Percentiles rank a stretch among this genome's conserved stretches.
These are phyloP conservation scores for Coendou prehensilis DNA, from an alignment of 2,797 vertebrate genomes.

Conservation along the genomic window DNA sequence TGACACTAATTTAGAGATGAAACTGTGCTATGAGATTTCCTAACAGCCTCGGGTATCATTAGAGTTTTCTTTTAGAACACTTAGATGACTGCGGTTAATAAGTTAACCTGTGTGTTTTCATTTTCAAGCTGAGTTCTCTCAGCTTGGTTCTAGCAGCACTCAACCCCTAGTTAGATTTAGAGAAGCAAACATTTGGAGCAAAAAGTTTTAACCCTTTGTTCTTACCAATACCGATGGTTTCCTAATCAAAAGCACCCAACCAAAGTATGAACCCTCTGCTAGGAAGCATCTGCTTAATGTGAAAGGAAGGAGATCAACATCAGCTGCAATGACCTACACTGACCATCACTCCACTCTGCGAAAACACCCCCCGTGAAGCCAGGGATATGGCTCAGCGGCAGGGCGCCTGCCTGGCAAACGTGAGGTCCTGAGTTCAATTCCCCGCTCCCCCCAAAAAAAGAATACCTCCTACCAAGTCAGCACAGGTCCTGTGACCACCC, in stretches of 20 bases:
- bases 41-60: neutral
- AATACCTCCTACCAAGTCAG: neutral
- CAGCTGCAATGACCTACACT: fast-evolving
- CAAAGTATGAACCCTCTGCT: neutral
- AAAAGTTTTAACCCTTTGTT: neutral
- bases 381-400: too few relatives aligned
- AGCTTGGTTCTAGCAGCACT: neutral
- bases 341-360: fast-evolving
- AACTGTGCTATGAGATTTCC: neutral
- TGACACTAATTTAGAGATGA: neutral
- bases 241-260: neutral
- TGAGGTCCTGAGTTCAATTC: too few relatives aligned
- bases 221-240: neutral
- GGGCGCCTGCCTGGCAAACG: too few relatives aligned
- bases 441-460: too few relatives aligned
- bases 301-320: neutral
- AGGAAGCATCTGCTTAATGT: neutral
- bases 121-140: neutral
- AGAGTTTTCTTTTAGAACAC: neutral
- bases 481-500: fast-evolving
- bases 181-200: neutral
- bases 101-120: neutral
- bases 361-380: neutral
- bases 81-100: neutral
- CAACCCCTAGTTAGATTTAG: neutral